phyloP scores from a whole-genome alignment of 2,113 vertebrate genomes.

The Protomyctophum bolini region DNA sequence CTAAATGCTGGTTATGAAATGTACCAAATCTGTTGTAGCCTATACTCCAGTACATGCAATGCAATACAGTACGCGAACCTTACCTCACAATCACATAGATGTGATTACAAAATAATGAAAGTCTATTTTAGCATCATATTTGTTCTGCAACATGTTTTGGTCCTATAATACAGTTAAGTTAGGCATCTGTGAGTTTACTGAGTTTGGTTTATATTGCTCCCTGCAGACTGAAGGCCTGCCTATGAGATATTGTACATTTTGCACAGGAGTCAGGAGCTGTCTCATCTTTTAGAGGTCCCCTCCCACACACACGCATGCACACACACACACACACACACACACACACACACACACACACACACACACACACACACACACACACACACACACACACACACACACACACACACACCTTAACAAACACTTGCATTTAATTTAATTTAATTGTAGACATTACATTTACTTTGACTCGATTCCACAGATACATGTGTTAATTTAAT shows the following conservation, averaged over 20 bases:
- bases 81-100: background rate
- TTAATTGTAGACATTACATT: too few species aligned
- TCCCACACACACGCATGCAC: conserved; percentile 12
- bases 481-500: too few species aligned
- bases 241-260: conserved; percentile 12
- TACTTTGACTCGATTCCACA: too few species aligned
- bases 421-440: too few species aligned
- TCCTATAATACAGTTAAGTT: background rate
- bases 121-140: background rate
- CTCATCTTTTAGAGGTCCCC: conserved; percentile 30
- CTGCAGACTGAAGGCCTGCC: conserved; percentile 24
- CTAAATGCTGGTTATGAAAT: conserved; percentile 44
- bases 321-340: too few species aligned
- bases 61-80: background rate
- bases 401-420: too few species aligned
- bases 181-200: background rate
- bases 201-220: conserved; percentile 3
- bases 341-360: too few species aligned
- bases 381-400: too few species aligned
- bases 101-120: background rate
- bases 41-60: background rate
- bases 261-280: conserved; percentile 8
- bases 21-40: background rate
- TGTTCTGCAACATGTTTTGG: background rate
- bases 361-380: too few species aligned